Evolutionary conservation across 2,888 invertebrate species (phyloP).

Genomic region (Agapostemon virescens): DNA sequence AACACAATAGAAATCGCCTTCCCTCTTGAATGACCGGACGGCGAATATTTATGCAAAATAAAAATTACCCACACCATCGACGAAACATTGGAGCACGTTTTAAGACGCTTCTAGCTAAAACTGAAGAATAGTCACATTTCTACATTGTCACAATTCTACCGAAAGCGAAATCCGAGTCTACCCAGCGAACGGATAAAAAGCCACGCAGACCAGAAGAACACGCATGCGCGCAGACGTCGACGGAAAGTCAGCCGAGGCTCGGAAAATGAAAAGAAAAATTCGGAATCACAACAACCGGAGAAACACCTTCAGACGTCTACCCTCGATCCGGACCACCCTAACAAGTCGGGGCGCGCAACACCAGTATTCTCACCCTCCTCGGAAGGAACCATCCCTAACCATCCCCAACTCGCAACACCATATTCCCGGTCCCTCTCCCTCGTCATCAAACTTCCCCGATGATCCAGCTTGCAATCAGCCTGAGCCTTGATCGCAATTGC

Average conservation of each 20-base stretch:
- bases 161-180: too few species aligned
- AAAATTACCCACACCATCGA: too few species aligned
- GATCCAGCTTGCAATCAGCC: not conserved
- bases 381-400: not conserved
- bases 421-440: not conserved
- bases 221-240: not conserved
- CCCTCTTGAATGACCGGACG: too few species aligned
- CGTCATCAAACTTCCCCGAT: not conserved
- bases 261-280: not conserved
- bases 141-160: too few species aligned
- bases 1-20: too few species aligned
- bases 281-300: not conserved
- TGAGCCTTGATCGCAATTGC: constrained; percentile 12
- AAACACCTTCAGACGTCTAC: not conserved
- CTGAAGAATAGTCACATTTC: too few species aligned
- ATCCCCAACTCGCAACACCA: not conserved
- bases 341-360: not conserved
- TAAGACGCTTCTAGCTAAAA: too few species aligned
- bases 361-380: not conserved
- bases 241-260: not conserved
- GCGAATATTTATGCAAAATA: too few species aligned
- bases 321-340: not conserved
- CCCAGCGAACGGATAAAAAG: too few species aligned
- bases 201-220: not conserved
- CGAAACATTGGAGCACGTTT: too few species aligned